These are phyloP conservation scores for Toxotes chatareus DNA, from an alignment of 2,113 vertebrate species.

Conservation along the genomic window DNA sequence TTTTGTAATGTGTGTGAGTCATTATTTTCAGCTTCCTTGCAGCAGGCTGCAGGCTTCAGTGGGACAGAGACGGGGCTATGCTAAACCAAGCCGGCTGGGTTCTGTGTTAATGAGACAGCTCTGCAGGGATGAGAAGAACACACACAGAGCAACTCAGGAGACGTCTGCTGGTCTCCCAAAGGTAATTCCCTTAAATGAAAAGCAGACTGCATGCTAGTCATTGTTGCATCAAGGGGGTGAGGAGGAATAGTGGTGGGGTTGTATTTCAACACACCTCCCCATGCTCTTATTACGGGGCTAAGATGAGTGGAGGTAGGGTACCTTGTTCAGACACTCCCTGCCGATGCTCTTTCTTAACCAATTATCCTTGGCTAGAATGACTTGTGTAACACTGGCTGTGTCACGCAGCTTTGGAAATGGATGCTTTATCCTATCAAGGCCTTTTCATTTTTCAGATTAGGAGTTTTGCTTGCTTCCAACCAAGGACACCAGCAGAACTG, in stretches of 20 bases:
- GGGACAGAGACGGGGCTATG: conserved; percentile 64
- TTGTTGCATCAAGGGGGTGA: conserved; percentile 73
- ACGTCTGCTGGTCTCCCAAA: conserved; percentile 77
- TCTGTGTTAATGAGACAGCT: conserved; percentile 83
- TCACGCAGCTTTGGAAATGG: conserved; percentile 65
- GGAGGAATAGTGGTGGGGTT: conserved; percentile 78
- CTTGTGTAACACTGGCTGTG: conserved; percentile 64
- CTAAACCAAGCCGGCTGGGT: conserved; percentile 56
- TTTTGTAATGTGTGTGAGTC: conserved; percentile 58
- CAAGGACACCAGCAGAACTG: conserved; percentile 66
- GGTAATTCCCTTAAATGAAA: conserved; percentile 84
- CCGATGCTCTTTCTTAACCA: conserved; percentile 69
- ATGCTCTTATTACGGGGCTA: conserved; percentile 67
- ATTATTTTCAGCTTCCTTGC: conserved; percentile 72
- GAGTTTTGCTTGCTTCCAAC: conserved; percentile 54
- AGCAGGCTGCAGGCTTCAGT: conserved; percentile 44
- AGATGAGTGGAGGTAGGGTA: conserved; percentile 70
- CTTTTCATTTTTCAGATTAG: conserved; percentile 74
- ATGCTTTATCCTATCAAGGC: conserved; percentile 71
- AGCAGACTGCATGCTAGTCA: conserved; percentile 79
- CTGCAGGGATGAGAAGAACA: conserved; percentile 82
- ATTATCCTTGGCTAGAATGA: conserved; percentile 75
- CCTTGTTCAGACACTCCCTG: conserved; percentile 74
- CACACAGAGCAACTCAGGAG: conserved; percentile 80
- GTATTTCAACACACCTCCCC: conserved; percentile 78